A percentile compares a stretch with the other conserved stretches of the same genome.
phyloP scores from a whole-genome alignment of 2,113 vertebrate species.

The Bucco capensis region DNA sequence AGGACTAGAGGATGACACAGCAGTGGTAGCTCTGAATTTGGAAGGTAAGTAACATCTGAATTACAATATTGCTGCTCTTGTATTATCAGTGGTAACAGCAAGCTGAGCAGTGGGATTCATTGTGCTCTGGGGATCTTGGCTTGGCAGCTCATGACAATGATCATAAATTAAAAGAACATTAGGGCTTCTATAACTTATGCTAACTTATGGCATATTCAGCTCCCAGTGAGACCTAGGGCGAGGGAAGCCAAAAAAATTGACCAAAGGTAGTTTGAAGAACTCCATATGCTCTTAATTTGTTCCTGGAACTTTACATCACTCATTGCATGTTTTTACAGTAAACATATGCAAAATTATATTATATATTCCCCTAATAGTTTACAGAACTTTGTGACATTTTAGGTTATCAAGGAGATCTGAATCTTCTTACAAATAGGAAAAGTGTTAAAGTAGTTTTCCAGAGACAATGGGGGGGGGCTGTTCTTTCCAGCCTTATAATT shows the following conservation, averaged over 20 bases:
- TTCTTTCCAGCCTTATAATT: neutral
- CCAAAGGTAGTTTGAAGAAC: neutral
- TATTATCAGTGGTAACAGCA: neutral
- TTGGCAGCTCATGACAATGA: neutral
- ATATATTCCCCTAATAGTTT: neutral
- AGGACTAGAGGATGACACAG: constrained; percentile 80
- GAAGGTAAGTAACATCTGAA: constrained; percentile 63
- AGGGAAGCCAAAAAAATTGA: neutral
- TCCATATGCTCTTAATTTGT: neutral
- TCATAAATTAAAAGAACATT: neutral
- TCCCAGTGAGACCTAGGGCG: neutral
- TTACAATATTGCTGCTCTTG: neutral
- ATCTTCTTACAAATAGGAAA: neutral
- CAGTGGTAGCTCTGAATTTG: constrained; percentile 80
- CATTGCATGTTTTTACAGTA: neutral
- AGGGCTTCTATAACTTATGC: neutral
- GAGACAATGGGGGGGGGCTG: neutral
- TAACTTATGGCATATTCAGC: rapidly evolving
- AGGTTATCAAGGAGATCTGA: neutral
- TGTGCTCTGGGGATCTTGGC: neutral
- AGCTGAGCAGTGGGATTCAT: neutral
- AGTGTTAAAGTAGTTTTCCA: neutral
- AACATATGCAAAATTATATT: neutral
- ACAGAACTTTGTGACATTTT: rapidly evolving
- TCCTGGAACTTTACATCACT: neutral